These are phyloP conservation scores for Penaeus monodon DNA, from an alignment of 2,888 invertebrate species.

Conservation along the genomic window DNA sequence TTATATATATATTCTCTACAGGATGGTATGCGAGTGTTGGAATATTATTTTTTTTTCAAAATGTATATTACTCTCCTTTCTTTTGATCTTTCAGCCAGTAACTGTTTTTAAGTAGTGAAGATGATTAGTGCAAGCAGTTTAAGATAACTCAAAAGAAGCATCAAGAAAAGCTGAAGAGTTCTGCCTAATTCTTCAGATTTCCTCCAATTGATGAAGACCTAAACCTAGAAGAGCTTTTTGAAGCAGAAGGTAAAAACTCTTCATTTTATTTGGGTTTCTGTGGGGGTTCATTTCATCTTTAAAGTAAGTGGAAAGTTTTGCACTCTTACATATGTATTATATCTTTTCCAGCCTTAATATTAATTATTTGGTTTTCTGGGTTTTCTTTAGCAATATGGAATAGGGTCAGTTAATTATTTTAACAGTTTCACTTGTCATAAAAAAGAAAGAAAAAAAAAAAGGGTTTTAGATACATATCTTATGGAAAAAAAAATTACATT, in stretches of 20 bases:
- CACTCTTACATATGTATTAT: neutral
- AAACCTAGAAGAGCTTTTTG: slow-evolving; percentile 89
- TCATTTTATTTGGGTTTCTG: neutral
- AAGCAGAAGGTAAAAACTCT: slow-evolving; percentile 81
- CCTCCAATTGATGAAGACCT: slow-evolving; percentile 83
- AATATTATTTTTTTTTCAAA: neutral
- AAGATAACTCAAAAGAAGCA: slow-evolving; percentile 47
- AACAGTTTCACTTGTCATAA: neutral
- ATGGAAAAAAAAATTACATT: too few species aligned
- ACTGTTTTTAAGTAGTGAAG: slow-evolving; percentile 57
- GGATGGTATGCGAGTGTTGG: too few species aligned
- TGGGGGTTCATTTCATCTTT: neutral
- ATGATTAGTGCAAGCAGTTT: slow-evolving; percentile 32
- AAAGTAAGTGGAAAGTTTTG: neutral
- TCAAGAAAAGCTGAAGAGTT: slow-evolving; percentile 56
- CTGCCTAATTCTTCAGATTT: slow-evolving; percentile 62
- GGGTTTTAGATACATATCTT: too few species aligned
- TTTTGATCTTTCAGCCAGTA: slow-evolving; percentile 26
- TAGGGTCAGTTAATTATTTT: neutral
- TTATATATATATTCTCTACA: neutral
- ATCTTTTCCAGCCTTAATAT: neutral
- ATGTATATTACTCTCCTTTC: neutral
- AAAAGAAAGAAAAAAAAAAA: too few species aligned
- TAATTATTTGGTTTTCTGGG: neutral
- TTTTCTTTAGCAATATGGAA: too few species aligned